Evolutionary conservation across 2,888 invertebrate genomes (phyloP).

Genomic region (Lasius fuliginosus): DNA sequence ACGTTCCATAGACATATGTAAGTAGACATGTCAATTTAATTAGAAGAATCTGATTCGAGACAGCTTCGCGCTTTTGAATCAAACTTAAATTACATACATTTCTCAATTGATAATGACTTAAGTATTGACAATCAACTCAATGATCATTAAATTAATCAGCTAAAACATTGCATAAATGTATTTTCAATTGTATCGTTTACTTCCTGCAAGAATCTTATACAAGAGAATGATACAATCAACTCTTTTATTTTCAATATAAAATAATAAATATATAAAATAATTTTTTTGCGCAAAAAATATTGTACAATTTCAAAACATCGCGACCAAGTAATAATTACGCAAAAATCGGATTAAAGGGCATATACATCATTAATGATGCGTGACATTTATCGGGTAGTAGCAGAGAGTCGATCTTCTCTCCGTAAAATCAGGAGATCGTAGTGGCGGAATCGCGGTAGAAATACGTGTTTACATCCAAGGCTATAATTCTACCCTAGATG

Average conservation of each 20-base stretch:
- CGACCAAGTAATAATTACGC: not conserved
- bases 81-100: not conserved
- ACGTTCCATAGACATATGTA: constrained; percentile 85
- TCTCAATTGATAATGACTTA: not conserved
- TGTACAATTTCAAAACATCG: not conserved
- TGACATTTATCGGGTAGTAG: constrained; percentile 29
- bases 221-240: not conserved
- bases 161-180: not conserved
- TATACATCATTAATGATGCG: not conserved
- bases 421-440: constrained; percentile 50
- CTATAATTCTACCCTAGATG: constrained; percentile 75
- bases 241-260: not conserved
- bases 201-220: not conserved
- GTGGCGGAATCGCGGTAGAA: constrained; percentile 53
- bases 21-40: constrained; percentile 71
- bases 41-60: not conserved
- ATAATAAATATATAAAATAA: not conserved
- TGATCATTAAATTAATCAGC: constrained; percentile 1
- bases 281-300: not conserved
- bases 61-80: not conserved
- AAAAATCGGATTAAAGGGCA: not conserved
- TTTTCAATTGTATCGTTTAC: not conserved
- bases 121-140: not conserved
- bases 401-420: constrained; percentile 66
- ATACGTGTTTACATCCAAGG: constrained; percentile 75